A percentile compares a stretch with the other conserved stretches of the same genome.
phyloP scores from a whole-genome alignment of 2,797 vertebrate genomes.

The Bovichtus variegatus region DNA sequence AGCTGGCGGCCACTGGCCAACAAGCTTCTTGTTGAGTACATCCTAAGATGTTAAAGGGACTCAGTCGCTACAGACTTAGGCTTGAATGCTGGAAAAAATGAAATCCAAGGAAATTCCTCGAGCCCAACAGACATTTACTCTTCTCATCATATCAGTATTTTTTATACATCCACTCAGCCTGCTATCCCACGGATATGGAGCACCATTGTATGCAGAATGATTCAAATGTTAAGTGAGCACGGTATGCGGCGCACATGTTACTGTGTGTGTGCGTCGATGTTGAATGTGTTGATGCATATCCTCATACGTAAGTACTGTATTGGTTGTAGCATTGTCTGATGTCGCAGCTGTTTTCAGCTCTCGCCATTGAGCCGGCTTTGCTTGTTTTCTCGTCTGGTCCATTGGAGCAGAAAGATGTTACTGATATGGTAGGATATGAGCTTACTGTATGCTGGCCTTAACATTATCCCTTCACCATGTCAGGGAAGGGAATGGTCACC shows the following conservation, averaged over 20 bases:
- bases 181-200: constrained; percentile 59
- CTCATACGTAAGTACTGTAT: constrained; percentile 79
- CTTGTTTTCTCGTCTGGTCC: constrained; percentile 70
- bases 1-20: constrained; percentile 45
- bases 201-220: constrained; percentile 64
- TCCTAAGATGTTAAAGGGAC: constrained; percentile 63
- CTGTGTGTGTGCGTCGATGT: constrained; percentile 34
- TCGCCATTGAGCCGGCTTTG: constrained; percentile 69
- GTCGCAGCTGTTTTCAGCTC: constrained; percentile 55
- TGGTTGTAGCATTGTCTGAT: constrained; percentile 59
- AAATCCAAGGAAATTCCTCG: constrained; percentile 72
- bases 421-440: constrained; percentile 61
- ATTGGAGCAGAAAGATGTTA: constrained; percentile 61
- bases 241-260: constrained; percentile 30
- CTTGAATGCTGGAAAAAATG: constrained; percentile 74
- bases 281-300: constrained; percentile 67
- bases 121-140: constrained; percentile 77
- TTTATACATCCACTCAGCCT: constrained; percentile 66
- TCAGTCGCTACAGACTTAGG: constrained; percentile 69
- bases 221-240: constrained; percentile 53
- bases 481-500: constrained; percentile 24
- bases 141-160: constrained; percentile 82
- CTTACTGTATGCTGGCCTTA: constrained; percentile 50
- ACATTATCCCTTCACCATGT: constrained; percentile 9
- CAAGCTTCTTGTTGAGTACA: constrained; percentile 51